phyloP scores from a whole-genome alignment of 2,888 invertebrate genomes.

The Cephus nigrinus region DNA sequence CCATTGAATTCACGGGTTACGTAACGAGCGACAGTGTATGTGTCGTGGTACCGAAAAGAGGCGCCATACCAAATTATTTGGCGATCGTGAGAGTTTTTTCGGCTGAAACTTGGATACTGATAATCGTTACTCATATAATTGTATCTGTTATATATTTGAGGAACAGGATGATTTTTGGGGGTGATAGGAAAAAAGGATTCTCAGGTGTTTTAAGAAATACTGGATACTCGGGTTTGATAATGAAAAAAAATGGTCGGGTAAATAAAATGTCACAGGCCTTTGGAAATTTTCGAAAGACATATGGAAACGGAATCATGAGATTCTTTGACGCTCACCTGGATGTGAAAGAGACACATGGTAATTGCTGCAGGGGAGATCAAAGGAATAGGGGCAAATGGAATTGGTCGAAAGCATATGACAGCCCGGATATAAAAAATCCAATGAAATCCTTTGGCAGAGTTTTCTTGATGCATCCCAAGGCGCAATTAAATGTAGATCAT shows the following conservation, averaged over 20 bases:
- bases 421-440: not conserved
- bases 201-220: not conserved
- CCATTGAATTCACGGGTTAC: slow-evolving; percentile 21
- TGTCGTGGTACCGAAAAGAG: slow-evolving; percentile 26
- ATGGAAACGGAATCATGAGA: not conserved
- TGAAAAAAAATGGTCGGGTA: too few relatives aligned
- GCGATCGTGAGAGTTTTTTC: slow-evolving; percentile 29
- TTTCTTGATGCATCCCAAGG: not conserved
- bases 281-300: not conserved
- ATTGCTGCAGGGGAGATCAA: not conserved
- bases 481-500: not conserved
- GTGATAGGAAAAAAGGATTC: not conserved
- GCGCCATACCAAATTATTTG: slow-evolving; percentile 27
- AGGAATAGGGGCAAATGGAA: not conserved
- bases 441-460: not conserved
- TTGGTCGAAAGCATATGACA: not conserved
- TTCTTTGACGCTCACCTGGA: not conserved
- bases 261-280: not conserved
- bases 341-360: not conserved
- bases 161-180: not conserved
- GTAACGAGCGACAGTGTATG: slow-evolving; percentile 29
- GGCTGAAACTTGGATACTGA: slow-evolving; percentile 21
- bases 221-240: not conserved
- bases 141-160: slow-evolving; percentile 22
- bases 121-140: slow-evolving; percentile 16